These are phyloP conservation scores for Phyllostomus hastatus DNA, from an alignment of 2,113 vertebrate genomes.

Conservation along the genomic window DNA sequence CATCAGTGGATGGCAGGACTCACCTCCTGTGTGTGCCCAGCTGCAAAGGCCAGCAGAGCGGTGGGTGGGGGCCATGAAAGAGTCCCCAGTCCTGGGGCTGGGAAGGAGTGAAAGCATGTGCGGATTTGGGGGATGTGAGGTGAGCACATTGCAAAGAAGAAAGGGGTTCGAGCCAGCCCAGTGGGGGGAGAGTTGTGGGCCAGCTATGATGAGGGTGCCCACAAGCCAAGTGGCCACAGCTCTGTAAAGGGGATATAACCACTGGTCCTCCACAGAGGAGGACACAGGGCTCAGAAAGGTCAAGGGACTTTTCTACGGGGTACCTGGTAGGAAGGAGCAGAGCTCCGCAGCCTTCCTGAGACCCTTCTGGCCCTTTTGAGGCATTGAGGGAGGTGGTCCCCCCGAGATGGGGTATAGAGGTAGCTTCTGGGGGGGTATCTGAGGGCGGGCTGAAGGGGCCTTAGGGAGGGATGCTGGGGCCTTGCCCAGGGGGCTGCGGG, in stretches of 20 bases:
- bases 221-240: background rate
- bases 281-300: background rate
- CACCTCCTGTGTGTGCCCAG: conserved; percentile 47
- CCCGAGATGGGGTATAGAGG: background rate
- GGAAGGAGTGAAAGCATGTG: background rate
- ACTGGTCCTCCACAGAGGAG: background rate
- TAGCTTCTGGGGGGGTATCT: background rate
- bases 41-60: conserved; percentile 72
- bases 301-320: background rate
- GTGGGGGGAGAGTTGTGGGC: no score
- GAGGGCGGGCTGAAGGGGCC: background rate
- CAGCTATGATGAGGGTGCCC: accelerated
- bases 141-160: background rate
- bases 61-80: background rate
- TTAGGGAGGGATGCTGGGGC: background rate
- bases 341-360: background rate
- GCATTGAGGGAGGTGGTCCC: background rate
- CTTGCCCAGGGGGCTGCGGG: background rate
- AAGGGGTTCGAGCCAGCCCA: background rate
- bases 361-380: background rate
- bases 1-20: conserved; percentile 72
- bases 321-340: accelerated
- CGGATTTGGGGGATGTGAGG: background rate
- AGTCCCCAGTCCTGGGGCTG: background rate
- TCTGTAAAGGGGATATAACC: background rate